Base-by-base conservation (phyloP, 2,888 invertebrate genomes). In the Perdita meconis region DNA sequence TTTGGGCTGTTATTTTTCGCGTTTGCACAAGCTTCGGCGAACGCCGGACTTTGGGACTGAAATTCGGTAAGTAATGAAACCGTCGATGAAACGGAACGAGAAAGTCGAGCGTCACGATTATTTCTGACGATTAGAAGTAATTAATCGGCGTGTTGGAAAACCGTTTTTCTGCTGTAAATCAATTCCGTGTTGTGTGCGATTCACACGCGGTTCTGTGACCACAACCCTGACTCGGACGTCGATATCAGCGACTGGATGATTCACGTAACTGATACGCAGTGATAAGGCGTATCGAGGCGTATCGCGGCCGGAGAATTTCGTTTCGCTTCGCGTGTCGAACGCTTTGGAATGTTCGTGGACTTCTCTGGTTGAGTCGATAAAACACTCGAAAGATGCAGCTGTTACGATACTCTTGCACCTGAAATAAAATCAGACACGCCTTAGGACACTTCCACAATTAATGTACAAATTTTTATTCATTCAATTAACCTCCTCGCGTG, bases 201-300 rank as follows among this genome's bases (percentile, higher is more conserved):
- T 59, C 51, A 26, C 67, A 22, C 26, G 13, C 24, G 57, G 30
- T 16, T 40, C 12, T 16, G 1, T 2, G 13, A 19, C 38, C n/a
- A 22, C 47, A n/a, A 22, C 1, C 8, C 1, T n/a, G 12, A 3
- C 0, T 16, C 19, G n/a, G 36, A 26, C 16, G 59, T n/a, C 42
- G 56, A 8, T 60, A 60, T 60, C 42, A 3, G 6, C n/a, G 19
- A 34, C 16, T 1, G 40, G 57, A 53, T 67, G 22, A 53, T 42
- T 72, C 53, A 67, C 59, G 42, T 5, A n/a, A 16, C 40, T 22
- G 55, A 47, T 69, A 63, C 26, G 26, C 4, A 2, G 3, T 10
- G 71, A 72, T 72, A 72, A 72, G n/a, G 16, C 57, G 47, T 57
- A 65, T 70, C 65, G 16, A 13, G 13, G 30, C 40, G 12, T 60